Conservation (phyloP, 2,888 invertebrate species). For the Drosophila diplacantha region DNA sequence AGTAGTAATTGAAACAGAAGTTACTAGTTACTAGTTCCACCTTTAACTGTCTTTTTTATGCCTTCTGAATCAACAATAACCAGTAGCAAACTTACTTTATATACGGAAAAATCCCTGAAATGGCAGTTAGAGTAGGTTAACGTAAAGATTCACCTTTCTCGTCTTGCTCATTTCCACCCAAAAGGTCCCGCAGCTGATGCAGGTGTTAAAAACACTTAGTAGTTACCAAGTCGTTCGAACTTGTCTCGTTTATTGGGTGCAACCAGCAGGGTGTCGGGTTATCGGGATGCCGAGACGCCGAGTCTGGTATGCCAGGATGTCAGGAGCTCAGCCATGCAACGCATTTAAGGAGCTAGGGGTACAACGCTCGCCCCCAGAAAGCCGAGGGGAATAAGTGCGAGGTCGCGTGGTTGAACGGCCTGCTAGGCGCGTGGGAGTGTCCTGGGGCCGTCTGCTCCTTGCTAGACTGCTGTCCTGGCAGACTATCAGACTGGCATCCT, state of each 20-base stretch:
- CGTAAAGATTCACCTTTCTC: neutral
- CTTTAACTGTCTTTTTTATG: accelerated
- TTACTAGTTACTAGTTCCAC: too few relatives aligned
- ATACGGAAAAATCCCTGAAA: neutral
- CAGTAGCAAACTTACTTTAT: too few relatives aligned
- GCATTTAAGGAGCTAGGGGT: slow-evolving; percentile 5
- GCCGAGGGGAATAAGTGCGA: neutral
- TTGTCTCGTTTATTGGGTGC: slow-evolving; percentile 9
- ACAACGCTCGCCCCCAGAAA: neutral
- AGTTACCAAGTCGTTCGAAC: neutral
- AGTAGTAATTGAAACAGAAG: too few relatives aligned
- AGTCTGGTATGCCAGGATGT: slow-evolving; percentile 17
- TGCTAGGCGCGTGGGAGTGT: slow-evolving; percentile 20
- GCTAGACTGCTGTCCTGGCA: slow-evolving; percentile 15
- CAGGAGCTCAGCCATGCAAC: slow-evolving; percentile 21
- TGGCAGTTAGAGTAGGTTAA: neutral
- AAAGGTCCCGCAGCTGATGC: neutral
- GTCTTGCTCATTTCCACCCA: neutral
- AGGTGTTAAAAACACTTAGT: neutral
- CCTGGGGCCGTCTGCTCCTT: slow-evolving; percentile 23
- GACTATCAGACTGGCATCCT: slow-evolving; percentile 4
- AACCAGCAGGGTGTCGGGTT: slow-evolving; percentile 15
- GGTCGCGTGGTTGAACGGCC: slow-evolving; percentile 12
- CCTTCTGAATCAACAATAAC: neutral
- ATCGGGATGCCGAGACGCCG: slow-evolving; percentile 13